These are phyloP conservation scores for Gavialis gangeticus DNA, from an alignment of 2,113 vertebrate species.

Conservation along the genomic window DNA sequence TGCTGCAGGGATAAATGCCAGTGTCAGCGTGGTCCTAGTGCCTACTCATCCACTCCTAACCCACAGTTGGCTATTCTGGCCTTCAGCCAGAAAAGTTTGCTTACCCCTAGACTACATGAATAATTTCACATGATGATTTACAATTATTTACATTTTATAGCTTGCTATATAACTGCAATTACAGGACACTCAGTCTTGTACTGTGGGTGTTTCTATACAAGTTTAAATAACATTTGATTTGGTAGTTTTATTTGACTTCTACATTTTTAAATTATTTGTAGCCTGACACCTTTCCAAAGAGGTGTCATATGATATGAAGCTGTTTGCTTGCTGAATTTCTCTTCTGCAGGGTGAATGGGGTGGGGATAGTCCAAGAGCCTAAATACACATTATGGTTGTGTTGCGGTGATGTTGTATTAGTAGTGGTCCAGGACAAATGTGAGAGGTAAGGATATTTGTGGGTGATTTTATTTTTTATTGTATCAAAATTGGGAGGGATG, in stretches of 20 bases:
- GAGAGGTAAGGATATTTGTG: too few species aligned
- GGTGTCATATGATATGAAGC: neutral
- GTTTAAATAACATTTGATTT: neutral
- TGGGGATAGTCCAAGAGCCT: too few species aligned
- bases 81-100: too few species aligned
- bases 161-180: neutral
- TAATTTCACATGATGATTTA: neutral
- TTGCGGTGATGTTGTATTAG: too few species aligned
- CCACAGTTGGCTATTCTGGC: too few species aligned
- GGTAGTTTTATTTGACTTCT: neutral
- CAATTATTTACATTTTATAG: neutral
- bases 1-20: too few species aligned
- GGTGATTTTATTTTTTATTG: too few species aligned
- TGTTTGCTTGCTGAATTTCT: neutral
- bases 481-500: too few species aligned
- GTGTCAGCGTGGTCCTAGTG: too few species aligned
- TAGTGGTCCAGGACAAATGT: too few species aligned
- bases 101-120: neutral
- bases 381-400: too few species aligned
- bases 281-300: neutral
- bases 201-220: neutral
- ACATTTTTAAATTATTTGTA: neutral
- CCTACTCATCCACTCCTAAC: too few species aligned
- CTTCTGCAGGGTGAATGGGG: neutral
- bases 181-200: rapidly evolving